A percentile compares a stretch with the other conserved stretches of the same genome.
Conservation (phyloP, 2,113 vertebrate species). For the Ursus arctos region DNA sequence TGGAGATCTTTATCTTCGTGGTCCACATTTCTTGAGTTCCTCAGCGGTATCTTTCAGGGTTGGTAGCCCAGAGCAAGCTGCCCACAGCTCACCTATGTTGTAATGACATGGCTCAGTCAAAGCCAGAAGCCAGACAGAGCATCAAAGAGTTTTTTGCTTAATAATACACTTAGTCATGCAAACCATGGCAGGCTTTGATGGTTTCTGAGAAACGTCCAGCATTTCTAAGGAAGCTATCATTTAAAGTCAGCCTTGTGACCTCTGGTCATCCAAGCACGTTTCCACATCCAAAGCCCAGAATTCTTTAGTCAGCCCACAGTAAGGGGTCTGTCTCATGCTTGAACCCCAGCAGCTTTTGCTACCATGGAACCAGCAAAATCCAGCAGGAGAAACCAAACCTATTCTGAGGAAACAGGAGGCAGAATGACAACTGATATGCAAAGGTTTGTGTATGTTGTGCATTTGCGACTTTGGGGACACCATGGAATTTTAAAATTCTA, state of each 20-base stretch:
- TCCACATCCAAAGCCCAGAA: neutral
- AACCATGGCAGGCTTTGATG: neutral
- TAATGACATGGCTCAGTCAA: neutral
- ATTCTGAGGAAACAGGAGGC: neutral
- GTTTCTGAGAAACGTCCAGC: constrained; percentile 65
- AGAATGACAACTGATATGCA: neutral
- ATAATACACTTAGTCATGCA: constrained; percentile 33
- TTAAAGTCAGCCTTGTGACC: constrained; percentile 32
- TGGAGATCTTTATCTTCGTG: neutral
- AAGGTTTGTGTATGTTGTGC: neutral
- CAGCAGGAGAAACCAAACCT: neutral
- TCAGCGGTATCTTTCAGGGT: neutral
- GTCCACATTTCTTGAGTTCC: neutral
- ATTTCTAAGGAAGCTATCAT: neutral
- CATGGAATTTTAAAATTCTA: neutral
- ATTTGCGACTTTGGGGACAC: neutral
- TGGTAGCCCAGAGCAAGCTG: neutral
- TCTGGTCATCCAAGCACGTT: neutral
- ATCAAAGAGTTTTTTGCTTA: constrained; percentile 31
- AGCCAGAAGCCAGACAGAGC: neutral
- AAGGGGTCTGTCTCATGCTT: neutral
- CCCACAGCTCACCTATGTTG: neutral
- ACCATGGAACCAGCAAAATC: neutral
- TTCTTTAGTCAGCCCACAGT: neutral
- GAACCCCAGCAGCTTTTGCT: neutral